These are phyloP conservation scores for Phrynocephalus guinanensis DNA, from an alignment of 2,797 vertebrate genomes.

Conservation along the genomic window DNA sequence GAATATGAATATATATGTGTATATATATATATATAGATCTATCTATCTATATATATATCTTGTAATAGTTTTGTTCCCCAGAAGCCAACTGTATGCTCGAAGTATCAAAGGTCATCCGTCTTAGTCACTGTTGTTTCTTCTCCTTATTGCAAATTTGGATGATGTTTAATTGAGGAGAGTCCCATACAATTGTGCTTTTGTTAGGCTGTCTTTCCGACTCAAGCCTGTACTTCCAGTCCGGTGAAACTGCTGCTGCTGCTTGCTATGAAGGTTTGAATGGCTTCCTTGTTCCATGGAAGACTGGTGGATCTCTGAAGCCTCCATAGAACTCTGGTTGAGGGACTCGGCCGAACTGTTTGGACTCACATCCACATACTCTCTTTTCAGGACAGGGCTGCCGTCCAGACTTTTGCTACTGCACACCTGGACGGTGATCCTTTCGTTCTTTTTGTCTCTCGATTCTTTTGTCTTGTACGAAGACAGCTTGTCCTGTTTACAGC, in stretches of 20 bases:
- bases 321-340: slow-evolving; percentile 87
- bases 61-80: slow-evolving; percentile 61
- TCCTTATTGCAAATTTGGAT: slow-evolving; percentile 73
- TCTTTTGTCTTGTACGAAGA: slow-evolving; percentile 84
- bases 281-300: slow-evolving; percentile 86
- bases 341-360: slow-evolving; percentile 89
- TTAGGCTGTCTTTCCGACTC: slow-evolving; percentile 96
- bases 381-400: slow-evolving; percentile 76
- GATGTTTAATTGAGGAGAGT: slow-evolving; percentile 91
- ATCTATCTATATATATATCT: slow-evolving; percentile 60
- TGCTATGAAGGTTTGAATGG: slow-evolving; percentile 83
- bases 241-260: slow-evolving; percentile 88
- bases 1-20: slow-evolving; percentile 65
- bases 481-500: slow-evolving; percentile 83
- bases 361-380: slow-evolving; percentile 84
- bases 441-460: slow-evolving; percentile 83
- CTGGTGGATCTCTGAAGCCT: slow-evolving; percentile 87
- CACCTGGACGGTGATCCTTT: slow-evolving; percentile 85
- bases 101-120: slow-evolving; percentile 52
- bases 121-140: slow-evolving; percentile 2
- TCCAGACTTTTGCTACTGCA: slow-evolving; percentile 85
- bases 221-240: slow-evolving; percentile 90
- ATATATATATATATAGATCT: not conserved
- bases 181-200: slow-evolving; percentile 96
- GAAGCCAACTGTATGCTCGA: slow-evolving; percentile 48